Evolutionary conservation across 35 echinoderm and acorn worm genomes (phyloP), one percentile per base, ranked within the genome.

Genomic region (Anneissia japonica): DNA sequence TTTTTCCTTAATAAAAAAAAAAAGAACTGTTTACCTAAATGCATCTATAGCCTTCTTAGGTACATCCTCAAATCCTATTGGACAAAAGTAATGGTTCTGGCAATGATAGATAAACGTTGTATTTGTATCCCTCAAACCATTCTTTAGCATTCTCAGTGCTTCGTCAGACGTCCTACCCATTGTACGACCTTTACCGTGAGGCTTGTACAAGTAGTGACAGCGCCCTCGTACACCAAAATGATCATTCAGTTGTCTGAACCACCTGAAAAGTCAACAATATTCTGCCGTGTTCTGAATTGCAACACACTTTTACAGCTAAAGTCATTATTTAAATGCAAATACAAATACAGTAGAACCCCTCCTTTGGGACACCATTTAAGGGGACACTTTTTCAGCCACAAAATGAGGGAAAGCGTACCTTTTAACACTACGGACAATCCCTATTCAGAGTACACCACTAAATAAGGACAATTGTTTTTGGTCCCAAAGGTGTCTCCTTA

Each of bases 1-100:
- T 34, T 77, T 29, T 11, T 77, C 76, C 10, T 77, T 26, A 11
- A 77, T 11, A 77, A 11, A 29, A 11, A 11, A 77, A 34, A 14
- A 77, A 34, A 73, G 0, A 21, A 75, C 13, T 0, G 1, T n/a
- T 29, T 77, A 93, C 92, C 92, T 93, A 84, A 77, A 93, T 81
- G 87, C 92, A 93, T 93, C 87, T 19, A 82, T 46, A 46, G 92
- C 92, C 36, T 87, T 93, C 73, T 79, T 34, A 4, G 92, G 92
- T 36, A 84, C 80, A 56, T 90, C 83, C 72, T 93, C 92, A 87
- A 82, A 93, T 77, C 92, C 92, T n/a, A 93, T 89, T 9, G 92
- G 92, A 84, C 92, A 93, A 77, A 93, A 93, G 73, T 93, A 93
- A 75, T 93, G 92, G 36, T 93, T 93, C 32, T 86, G 83, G 72